phyloP scores from a whole-genome alignment of 2,113 vertebrate species.

The Scalopus aquaticus region DNA sequence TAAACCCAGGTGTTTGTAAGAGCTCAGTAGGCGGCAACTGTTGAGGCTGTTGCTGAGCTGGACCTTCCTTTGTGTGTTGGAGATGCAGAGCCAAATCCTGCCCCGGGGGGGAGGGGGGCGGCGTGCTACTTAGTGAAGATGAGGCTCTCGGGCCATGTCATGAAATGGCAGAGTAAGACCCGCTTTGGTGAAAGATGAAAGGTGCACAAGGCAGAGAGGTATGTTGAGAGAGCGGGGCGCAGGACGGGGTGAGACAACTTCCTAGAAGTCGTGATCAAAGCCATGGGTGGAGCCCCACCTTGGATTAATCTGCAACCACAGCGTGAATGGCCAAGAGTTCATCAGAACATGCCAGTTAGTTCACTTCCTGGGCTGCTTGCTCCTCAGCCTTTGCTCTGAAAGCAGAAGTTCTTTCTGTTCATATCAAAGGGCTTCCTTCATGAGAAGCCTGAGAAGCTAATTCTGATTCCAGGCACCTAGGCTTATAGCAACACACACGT shows the following conservation, averaged over 20 bases:
- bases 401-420: neutral
- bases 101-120: neutral
- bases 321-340: neutral
- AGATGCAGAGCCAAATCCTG: neutral
- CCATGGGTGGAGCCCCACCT: neutral
- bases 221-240: neutral
- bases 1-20: neutral
- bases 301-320: constrained; percentile 18
- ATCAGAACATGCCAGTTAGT: neutral
- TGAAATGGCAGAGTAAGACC: neutral
- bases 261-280: constrained; percentile 4
- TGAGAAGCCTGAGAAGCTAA: neutral
- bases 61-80: neutral
- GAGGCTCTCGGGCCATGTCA: neutral
- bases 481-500: neutral
- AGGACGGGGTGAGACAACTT: neutral
- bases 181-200: neutral
- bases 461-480: neutral
- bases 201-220: neutral
- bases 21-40: neutral
- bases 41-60: neutral
- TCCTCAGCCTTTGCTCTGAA: neutral
- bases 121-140: neutral
- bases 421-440: neutral
- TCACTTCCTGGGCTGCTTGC: neutral